These are phyloP conservation scores for Malacoctenus gilli DNA, from an alignment of 2,797 vertebrate species.

Conservation along the genomic window DNA sequence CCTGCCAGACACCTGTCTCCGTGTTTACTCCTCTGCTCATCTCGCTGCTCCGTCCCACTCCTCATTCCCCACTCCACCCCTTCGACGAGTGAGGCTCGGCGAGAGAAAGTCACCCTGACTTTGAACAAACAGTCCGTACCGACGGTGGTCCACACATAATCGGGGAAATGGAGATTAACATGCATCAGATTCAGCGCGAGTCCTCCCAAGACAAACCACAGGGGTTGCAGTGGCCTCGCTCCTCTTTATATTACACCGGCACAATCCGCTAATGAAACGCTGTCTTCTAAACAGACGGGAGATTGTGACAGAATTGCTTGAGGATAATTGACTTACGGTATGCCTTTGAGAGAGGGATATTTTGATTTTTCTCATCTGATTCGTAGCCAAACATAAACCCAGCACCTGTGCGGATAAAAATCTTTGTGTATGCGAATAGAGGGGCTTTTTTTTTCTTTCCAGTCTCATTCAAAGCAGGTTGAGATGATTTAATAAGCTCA, in stretches of 20 bases:
- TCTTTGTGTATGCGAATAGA: slow-evolving; percentile 19
- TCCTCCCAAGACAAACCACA: slow-evolving; percentile 50
- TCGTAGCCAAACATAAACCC: slow-evolving; percentile 38
- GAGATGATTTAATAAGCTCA: slow-evolving; percentile 24
- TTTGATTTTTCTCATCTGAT: slow-evolving; percentile 25
- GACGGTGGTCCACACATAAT: slow-evolving; percentile 59
- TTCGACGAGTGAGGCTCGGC: slow-evolving; percentile 21
- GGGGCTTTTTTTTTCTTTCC: slow-evolving; percentile 8
- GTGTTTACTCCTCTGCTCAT: slow-evolving; percentile 65
- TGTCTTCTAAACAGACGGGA: slow-evolving; percentile 45
- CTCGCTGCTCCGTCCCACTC: slow-evolving; percentile 40
- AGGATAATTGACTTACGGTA: slow-evolving; percentile 48
- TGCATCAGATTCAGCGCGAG: slow-evolving; percentile 55
- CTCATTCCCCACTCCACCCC: slow-evolving; percentile 23
- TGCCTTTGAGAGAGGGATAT: slow-evolving; percentile 45
- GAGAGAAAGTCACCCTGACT: slow-evolving; percentile 79
- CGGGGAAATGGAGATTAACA: slow-evolving; percentile 75
- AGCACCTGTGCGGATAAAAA: slow-evolving; percentile 41
- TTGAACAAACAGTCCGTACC: slow-evolving; percentile 65
- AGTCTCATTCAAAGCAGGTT: slow-evolving; percentile 10
- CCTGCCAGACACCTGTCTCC: slow-evolving; percentile 74
- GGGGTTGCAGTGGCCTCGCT: slow-evolving; percentile 54
- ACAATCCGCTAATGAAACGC: slow-evolving; percentile 70
- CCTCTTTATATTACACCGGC: slow-evolving; percentile 65
- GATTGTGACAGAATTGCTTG: slow-evolving; percentile 42